phyloP scores from a whole-genome alignment of 2,888 invertebrate species.

The Matsumyia berberina region DNA sequence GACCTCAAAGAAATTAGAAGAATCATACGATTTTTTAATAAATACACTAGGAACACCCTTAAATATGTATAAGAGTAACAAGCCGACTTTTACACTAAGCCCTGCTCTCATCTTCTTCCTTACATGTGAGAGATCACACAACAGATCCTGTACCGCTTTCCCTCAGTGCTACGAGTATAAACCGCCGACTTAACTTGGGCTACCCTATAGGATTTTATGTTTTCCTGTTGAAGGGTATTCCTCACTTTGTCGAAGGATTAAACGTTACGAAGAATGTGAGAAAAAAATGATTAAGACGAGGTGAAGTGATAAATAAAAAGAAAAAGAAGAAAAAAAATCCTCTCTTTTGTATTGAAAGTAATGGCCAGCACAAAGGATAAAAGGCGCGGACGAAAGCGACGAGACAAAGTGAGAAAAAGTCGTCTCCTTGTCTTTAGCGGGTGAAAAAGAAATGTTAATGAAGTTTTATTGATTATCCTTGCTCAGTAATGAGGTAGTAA shows the following conservation, averaged over 20 bases:
- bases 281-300: not conserved
- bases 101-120: too few species aligned
- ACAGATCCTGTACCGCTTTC: not conserved
- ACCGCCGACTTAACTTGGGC: too few species aligned
- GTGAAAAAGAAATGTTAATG: constrained; percentile 4
- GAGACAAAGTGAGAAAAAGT: too few species aligned
- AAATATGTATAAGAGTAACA: too few species aligned
- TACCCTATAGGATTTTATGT: not conserved
- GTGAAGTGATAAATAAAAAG: not conserved
- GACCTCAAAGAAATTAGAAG: too few species aligned
- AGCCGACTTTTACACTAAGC: too few species aligned
- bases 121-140: not conserved
- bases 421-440: too few species aligned
- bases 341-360: not conserved
- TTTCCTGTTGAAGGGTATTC: not conserved
- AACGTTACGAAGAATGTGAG: not conserved
- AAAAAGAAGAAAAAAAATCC: not conserved
- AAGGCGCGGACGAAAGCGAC: too few species aligned
- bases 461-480: constrained; percentile 26
- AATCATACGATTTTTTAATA: too few species aligned
- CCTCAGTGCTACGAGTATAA: not conserved
- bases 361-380: constrained; percentile 6
- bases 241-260: constrained; percentile 13
- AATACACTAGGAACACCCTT: too few species aligned
- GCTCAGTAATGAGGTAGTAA: constrained; percentile 10